Evolutionary conservation across 1,140 invertebrate genomes (phyloP).

Genomic region (Bombyx mori): DNA sequence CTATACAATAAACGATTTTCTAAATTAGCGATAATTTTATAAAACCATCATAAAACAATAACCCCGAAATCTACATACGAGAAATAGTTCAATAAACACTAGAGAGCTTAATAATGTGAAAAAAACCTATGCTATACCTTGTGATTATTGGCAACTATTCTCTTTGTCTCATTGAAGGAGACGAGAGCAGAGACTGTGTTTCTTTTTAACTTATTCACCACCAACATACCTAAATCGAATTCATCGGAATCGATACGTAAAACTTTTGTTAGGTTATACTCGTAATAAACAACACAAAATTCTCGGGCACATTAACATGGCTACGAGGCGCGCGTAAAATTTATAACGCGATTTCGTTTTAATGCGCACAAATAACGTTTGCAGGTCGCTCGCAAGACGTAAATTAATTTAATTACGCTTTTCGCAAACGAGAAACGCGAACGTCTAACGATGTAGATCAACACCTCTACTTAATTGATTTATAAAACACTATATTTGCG

Average conservation of each 20-base stretch:
- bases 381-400: conserved; percentile 55
- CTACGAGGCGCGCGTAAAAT: conserved; percentile 52
- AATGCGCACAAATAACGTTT: conserved; percentile 59
- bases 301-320: conserved; percentile 39
- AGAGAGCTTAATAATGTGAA: no score
- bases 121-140: no score
- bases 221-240: no score
- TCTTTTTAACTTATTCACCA: no score
- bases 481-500: conserved; percentile 16
- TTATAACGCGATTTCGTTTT: conserved; percentile 60
- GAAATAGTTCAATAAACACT: no score
- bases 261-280: not conserved
- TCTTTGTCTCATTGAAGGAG: no score
- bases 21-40: no score
- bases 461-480: conserved; percentile 33
- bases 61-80: no score
- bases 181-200: no score
- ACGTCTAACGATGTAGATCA: conserved; percentile 34
- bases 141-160: no score
- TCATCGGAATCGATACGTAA: not conserved
- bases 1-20: no score
- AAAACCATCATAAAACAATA: no score
- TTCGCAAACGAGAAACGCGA: conserved; percentile 26
- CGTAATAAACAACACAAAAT: conserved; percentile 20
- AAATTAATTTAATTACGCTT: conserved; percentile 54